Percentiles rank a stretch among this genome's conserved stretches.
Conservation (phyloP, 1,140 invertebrate species). For the Drosophila arizonae region DNA sequence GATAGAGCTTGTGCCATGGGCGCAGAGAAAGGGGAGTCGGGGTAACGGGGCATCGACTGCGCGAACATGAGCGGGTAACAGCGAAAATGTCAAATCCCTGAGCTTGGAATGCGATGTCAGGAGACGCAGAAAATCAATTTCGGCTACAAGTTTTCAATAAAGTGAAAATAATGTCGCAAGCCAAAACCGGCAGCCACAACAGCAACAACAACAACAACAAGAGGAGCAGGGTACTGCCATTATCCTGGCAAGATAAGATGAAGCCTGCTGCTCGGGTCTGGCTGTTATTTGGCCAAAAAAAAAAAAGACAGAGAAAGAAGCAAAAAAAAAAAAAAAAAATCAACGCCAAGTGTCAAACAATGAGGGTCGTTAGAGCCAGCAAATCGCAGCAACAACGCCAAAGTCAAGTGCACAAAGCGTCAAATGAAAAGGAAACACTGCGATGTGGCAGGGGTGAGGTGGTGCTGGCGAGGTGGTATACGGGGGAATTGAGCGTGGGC, state of each 20-base stretch:
- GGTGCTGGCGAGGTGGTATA: neutral
- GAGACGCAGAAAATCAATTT: conserved; percentile 79
- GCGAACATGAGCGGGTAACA: conserved; percentile 33
- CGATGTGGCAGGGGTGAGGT: neutral
- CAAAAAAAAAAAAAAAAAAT: conserved; percentile 44
- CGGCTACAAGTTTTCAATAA: conserved; percentile 80
- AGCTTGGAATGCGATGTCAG: conserved; percentile 66
- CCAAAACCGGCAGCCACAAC: conserved; percentile 34
- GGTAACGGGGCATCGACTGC: too few relatives aligned
- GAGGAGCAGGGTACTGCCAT: conserved; percentile 38
- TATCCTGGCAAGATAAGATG: conserved; percentile 64
- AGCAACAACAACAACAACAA: conserved; percentile 24
- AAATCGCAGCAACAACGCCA: conserved; percentile 64
- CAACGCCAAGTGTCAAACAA: conserved; percentile 78
- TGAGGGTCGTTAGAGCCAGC: conserved; percentile 79
- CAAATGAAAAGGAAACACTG: conserved; percentile 74
- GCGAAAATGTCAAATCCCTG: conserved; percentile 72
- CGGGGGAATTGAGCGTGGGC: neutral
- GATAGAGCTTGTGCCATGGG: neutral
- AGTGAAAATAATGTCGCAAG: conserved; percentile 77
- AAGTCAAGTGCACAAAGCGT: conserved; percentile 80
- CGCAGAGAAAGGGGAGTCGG: neutral
- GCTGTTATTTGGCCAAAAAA: conserved; percentile 38
- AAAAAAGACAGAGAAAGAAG: conserved; percentile 24
- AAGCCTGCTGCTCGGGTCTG: conserved; percentile 14